Evolutionary conservation across 2,797 vertebrate genomes (phyloP).

Genomic region (Delichon dasypus): DNA sequence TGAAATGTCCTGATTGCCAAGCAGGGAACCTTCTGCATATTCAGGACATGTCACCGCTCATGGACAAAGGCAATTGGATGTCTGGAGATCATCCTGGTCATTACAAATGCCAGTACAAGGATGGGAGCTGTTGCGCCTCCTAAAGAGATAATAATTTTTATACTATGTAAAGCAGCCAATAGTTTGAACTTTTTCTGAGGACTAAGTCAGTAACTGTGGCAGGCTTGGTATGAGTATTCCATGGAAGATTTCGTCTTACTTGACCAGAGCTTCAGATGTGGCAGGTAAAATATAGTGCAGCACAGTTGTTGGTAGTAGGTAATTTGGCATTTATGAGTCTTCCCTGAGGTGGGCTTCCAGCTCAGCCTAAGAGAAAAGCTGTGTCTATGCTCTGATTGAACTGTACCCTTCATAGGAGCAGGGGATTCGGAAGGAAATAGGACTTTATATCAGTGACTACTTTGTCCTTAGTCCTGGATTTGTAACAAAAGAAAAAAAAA

Average conservation of each 20-base stretch:
- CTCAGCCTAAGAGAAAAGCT: not conserved
- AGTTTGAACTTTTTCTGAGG: not conserved
- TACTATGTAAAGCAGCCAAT: fast-evolving
- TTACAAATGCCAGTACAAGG: not conserved
- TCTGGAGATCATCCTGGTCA: not conserved
- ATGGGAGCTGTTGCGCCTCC: not conserved
- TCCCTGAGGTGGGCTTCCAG: not conserved
- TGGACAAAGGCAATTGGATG: not conserved
- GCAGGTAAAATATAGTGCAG: not conserved
- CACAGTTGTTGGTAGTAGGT: not conserved
- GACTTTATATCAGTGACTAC: not conserved
- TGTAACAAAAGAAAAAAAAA: not conserved
- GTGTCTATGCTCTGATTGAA: not conserved
- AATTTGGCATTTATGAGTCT: not conserved
- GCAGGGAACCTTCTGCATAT: not conserved
- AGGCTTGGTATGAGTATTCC: not conserved
- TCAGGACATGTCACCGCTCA: not conserved
- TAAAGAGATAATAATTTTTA: not conserved
- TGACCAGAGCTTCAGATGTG: not conserved
- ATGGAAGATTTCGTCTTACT: not conserved
- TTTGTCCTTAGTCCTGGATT: not conserved
- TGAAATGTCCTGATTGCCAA: not conserved
- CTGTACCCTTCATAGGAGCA: not conserved
- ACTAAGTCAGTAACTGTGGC: not conserved
- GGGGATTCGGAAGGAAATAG: not conserved